Conservation (phyloP, 2,113 vertebrate genomes). For the Melanerpes formicivorus region DNA sequence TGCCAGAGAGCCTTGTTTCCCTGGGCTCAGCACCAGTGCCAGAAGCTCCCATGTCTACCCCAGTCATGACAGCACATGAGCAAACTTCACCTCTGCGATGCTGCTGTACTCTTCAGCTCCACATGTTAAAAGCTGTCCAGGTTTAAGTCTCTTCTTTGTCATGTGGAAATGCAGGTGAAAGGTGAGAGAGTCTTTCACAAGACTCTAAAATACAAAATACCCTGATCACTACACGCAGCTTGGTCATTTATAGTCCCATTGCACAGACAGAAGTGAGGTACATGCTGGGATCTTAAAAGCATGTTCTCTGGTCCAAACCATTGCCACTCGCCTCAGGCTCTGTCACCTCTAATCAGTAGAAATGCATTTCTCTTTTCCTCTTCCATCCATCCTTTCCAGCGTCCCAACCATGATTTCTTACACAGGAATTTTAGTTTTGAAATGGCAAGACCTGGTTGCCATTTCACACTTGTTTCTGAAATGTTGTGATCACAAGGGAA, state of each 20-base stretch:
- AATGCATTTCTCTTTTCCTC: neutral
- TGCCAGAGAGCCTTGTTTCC: neutral
- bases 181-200: neutral
- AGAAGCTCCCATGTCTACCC: neutral
- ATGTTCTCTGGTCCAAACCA: neutral
- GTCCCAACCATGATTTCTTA: neutral
- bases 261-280: neutral
- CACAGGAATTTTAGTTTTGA: neutral
- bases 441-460: neutral
- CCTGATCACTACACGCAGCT: neutral
- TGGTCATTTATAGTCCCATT: neutral
- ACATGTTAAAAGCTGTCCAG: neutral
- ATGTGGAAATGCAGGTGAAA: neutral
- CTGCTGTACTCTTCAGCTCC: neutral
- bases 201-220: neutral
- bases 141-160: neutral
- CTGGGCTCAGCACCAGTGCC: neutral
- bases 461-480: conserved; percentile 20
- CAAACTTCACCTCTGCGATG: neutral
- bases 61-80: neutral
- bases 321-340: neutral
- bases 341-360: neutral
- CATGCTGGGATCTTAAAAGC: neutral
- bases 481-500: neutral
- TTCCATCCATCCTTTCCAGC: neutral